These are phyloP conservation scores for Catamblyrhynchus diadema DNA, from an alignment of 2,797 vertebrate species.

Conservation along the genomic window DNA sequence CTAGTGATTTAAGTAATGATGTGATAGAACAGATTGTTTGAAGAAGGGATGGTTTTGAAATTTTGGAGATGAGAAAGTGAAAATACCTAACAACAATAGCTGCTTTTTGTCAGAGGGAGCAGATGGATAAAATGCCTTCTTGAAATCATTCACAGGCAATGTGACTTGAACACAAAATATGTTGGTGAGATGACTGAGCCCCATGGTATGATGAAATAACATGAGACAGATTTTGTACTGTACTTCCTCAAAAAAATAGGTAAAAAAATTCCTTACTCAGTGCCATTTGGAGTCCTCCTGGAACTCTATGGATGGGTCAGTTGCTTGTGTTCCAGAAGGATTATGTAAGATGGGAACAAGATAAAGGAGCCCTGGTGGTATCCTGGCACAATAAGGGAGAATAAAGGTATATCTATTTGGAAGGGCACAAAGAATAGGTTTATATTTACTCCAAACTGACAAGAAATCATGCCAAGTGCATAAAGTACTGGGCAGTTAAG, in stretches of 20 bases:
- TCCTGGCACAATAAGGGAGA: not conserved
- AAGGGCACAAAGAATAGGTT: not conserved
- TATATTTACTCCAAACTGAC: not conserved
- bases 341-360: not conserved
- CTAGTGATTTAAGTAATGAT: not conserved
- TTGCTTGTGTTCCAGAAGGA: rapidly evolving
- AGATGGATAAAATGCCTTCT: not conserved
- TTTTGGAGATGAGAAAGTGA: not conserved
- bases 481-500: not conserved
- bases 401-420: not conserved
- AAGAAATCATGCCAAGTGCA: not conserved
- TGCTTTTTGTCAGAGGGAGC: not conserved
- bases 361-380: not conserved
- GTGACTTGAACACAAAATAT: not conserved
- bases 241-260: not conserved
- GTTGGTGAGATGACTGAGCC: not conserved
- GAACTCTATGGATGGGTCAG: not conserved
- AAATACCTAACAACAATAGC: not conserved
- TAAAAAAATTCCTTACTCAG: not conserved
- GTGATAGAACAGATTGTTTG: not conserved
- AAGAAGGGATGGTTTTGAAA: not conserved
- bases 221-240: not conserved
- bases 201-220: not conserved
- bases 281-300: not conserved
- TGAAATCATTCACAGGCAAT: not conserved